Evolutionary conservation across 2,888 invertebrate genomes (phyloP), one percentile per base, ranked within the genome.

Genomic region (Drosophila emarginata): DNA sequence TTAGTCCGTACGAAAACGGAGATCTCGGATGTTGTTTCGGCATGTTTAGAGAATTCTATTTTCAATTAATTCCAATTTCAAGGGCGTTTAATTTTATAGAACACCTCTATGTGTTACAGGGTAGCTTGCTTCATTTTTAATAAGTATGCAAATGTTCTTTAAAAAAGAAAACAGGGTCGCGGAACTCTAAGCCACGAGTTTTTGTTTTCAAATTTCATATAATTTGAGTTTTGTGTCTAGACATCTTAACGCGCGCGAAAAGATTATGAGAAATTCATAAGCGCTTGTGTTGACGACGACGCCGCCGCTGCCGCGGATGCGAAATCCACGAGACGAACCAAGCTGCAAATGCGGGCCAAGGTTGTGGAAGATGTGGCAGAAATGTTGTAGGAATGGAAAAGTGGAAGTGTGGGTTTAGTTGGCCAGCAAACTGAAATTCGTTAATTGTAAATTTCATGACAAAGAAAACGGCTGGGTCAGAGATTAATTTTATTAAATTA

Each of bases 81-180:
- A 4, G 23, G 23, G 4, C 2, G 2, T 23, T 23, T 23, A 4
- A 26, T 4, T 26, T 26, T 26, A 26, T 26, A 1, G 5, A 26
- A 5, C 26, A 26, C 32, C 32, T 32, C 7, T 32, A 9, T 6
- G 4, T 28, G 5, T 32, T 32, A 9, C 32, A 9, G 32, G 32
- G 32, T 32, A 32, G 32, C 2, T 32, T 32, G 11, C 32, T 32
- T 9, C 2, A 32, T 32, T 87, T 87, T 87, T 82, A 82, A 87
- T 82, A 82, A 82, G 82, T 82, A 82, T 82, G 82, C 77, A 82
- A 82, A 82, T 87, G 59, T 64, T 77, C 64, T 69, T 56, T 61
- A 54, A 66, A 56, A 68, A 61, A 18, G 68, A 56, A 40, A 53
- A 14, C 23, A 9, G 32, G 37, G 64, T 37, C 54, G 51, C 54